Evolutionary conservation across 2,888 invertebrate genomes (phyloP).

Genomic region (Brassicogethes aeneus): DNA sequence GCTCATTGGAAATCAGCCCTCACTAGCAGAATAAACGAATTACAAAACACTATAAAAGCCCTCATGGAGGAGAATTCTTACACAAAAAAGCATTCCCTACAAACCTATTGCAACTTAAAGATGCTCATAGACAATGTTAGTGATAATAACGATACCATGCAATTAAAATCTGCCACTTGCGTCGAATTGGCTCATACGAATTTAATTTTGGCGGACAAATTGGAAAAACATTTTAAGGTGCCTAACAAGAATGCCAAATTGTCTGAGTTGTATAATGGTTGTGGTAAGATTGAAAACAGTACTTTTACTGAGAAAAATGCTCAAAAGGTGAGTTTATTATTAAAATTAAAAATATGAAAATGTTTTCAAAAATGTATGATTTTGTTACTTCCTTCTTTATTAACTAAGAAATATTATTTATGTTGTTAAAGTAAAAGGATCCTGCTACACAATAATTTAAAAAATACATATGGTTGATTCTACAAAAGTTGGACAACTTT

Average conservation of each 20-base stretch:
- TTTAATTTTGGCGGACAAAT: neutral
- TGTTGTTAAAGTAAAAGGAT: too few species aligned
- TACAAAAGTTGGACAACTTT: too few species aligned
- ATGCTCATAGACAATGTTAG: slow-evolving; percentile 40
- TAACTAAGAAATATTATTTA: too few species aligned
- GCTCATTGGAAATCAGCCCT: slow-evolving; percentile 78
- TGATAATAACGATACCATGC: slow-evolving; percentile 1
- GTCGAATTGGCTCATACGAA: neutral
- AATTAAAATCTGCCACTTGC: neutral
- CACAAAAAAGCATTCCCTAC: slow-evolving; percentile 53
- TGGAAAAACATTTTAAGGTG: neutral
- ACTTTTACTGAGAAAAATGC: slow-evolving; percentile 41
- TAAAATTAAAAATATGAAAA: too few species aligned
- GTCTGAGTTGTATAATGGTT: slow-evolving; percentile 3
- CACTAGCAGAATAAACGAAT: slow-evolving; percentile 57
- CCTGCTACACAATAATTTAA: too few species aligned
- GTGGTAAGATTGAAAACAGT: slow-evolving; percentile 6
- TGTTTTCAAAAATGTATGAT: too few species aligned
- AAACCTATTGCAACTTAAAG: slow-evolving; percentile 53
- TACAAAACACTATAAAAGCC: slow-evolving; percentile 60
- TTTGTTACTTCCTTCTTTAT: too few species aligned
- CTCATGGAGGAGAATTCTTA: slow-evolving; percentile 61
- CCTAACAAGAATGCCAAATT: neutral
- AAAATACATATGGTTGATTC: too few species aligned
- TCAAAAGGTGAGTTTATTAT: slow-evolving; percentile 38